A percentile compares a stretch with the other conserved stretches of the same genome.
These are phyloP conservation scores for Uropsilus gracilis DNA, from an alignment of 2,113 vertebrate species.

Conservation along the genomic window DNA sequence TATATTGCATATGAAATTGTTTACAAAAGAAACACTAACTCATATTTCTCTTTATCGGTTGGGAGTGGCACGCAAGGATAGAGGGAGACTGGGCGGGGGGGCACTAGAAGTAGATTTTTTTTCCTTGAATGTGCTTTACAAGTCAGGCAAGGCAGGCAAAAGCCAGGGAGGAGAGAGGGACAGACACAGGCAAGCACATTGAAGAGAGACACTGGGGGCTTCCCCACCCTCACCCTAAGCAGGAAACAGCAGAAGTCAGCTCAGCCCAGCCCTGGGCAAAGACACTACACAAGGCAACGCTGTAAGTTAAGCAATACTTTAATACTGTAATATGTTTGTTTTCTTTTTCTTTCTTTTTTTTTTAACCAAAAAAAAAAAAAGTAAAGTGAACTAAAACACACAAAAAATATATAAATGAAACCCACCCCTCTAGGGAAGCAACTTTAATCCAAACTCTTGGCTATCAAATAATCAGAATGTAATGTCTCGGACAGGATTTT, in stretches of 20 bases:
- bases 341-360: constrained; percentile 59
- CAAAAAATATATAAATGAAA: constrained; percentile 40
- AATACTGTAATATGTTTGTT: constrained; percentile 86
- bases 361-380: constrained; percentile 81
- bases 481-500: constrained; percentile 81
- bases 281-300: constrained; percentile 84
- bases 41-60: constrained; percentile 86
- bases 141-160: constrained; percentile 54
- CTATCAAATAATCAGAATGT: constrained; percentile 81
- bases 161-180: constrained; percentile 62
- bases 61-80: constrained; percentile 81
- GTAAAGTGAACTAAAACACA: constrained; percentile 52
- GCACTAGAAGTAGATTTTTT: constrained; percentile 32
- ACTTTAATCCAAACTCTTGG: constrained; percentile 74
- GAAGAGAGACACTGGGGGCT: constrained; percentile 77
- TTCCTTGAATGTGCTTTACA: constrained; percentile 73
- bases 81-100: constrained; percentile 38
- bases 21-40: constrained; percentile 90
- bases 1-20: constrained; percentile 90
- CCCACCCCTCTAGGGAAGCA: constrained; percentile 61
- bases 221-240: constrained; percentile 80
- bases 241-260: constrained; percentile 80
- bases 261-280: constrained; percentile 67
- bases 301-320: constrained; percentile 90
- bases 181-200: constrained; percentile 67